Percentiles rank a stretch among this genome's conserved stretches.
Evolutionary conservation across 2,113 vertebrate species (phyloP).

Genomic region (Pelodiscus sinensis): DNA sequence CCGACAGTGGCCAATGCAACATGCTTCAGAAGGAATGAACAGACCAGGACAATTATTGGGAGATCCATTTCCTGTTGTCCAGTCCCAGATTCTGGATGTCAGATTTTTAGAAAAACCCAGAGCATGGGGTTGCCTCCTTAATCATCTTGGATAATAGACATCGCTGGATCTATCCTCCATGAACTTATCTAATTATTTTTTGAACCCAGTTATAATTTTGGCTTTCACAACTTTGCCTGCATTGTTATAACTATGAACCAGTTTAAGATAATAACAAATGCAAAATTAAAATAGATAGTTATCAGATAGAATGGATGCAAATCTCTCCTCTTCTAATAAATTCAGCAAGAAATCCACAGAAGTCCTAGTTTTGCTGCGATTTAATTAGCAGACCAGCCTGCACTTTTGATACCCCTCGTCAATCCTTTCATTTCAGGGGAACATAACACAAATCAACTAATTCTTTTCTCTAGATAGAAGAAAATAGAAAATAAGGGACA

Average conservation of each 20-base stretch:
- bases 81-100: not conserved
- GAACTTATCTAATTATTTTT: not conserved
- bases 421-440: not conserved
- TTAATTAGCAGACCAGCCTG: not conserved
- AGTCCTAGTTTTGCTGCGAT: not conserved
- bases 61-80: not conserved
- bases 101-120: not conserved
- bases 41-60: not conserved
- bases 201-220: not conserved
- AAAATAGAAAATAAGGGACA: not conserved
- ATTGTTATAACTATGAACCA: not conserved
- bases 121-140: not conserved
- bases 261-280: not conserved
- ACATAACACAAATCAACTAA: not conserved
- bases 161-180: not conserved
- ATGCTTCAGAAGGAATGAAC: not conserved
- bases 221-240: not conserved
- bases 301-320: not conserved
- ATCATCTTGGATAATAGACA: not conserved
- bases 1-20: not conserved
- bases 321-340: not conserved
- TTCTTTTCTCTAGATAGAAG: not conserved
- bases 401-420: not conserved
- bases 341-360: not conserved
- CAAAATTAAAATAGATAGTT: not conserved